phyloP scores from a whole-genome alignment of 2,888 invertebrate species.

The Sarcophaga caerulescens region DNA sequence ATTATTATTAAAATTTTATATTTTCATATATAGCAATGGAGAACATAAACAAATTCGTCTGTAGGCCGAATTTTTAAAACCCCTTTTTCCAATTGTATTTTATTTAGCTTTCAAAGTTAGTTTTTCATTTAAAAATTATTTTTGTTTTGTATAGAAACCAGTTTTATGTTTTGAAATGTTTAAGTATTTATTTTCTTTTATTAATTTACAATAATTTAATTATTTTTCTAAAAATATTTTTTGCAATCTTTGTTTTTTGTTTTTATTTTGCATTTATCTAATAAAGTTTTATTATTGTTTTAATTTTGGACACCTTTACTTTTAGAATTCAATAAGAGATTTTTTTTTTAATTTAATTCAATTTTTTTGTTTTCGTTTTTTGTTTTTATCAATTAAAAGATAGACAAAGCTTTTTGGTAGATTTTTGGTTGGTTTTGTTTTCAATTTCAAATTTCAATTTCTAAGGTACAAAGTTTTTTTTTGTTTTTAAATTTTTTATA shows the following conservation, averaged over 20 bases:
- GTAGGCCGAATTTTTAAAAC: too few relatives aligned
- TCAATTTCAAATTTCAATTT: slow-evolving; percentile 16
- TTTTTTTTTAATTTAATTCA: slow-evolving; percentile 12
- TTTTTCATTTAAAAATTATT: slow-evolving; percentile 3
- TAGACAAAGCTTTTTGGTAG: slow-evolving; percentile 59
- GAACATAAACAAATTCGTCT: too few relatives aligned
- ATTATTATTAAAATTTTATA: too few relatives aligned
- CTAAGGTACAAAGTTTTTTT: slow-evolving; percentile 65
- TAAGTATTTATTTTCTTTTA: slow-evolving; percentile 21
- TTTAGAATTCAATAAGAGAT: slow-evolving; percentile 40
- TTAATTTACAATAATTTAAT: slow-evolving; percentile 1
- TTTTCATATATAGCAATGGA: too few relatives aligned
- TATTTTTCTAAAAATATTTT: slow-evolving; percentile 60
- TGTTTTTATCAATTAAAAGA: slow-evolving; percentile 21
- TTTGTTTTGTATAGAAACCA: slow-evolving; percentile 48
- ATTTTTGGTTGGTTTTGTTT: slow-evolving; percentile 30
- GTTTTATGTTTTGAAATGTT: slow-evolving; percentile 43
- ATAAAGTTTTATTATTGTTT: slow-evolving; percentile 57
- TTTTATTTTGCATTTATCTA: slow-evolving; percentile 1
- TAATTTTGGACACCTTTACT: slow-evolving; percentile 63
- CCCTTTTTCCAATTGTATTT: not conserved
- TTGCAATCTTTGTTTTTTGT: not conserved
- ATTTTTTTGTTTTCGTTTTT: slow-evolving; percentile 10
- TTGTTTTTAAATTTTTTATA: not conserved
- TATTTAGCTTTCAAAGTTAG: slow-evolving; percentile 27